Evolutionary conservation across 2,888 invertebrate genomes (phyloP).

Genomic region (Endotricha flammealis): DNA sequence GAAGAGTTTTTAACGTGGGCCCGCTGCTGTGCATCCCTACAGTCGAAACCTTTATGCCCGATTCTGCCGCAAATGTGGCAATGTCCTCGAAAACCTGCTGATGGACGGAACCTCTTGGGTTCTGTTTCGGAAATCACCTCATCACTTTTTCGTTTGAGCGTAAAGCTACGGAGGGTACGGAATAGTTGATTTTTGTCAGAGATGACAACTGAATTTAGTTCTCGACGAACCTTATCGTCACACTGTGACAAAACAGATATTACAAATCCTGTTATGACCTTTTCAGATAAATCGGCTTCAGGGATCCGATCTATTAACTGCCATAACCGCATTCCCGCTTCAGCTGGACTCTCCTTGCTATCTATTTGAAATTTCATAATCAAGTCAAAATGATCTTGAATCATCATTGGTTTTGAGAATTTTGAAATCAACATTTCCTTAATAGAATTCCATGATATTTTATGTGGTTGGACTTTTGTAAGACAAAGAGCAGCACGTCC

Average conservation of each 20-base stretch:
- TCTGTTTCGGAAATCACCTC: neutral
- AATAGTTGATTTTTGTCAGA: constrained; percentile 11
- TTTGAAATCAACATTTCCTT: constrained; percentile 23
- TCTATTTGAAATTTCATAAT: constrained; percentile 21
- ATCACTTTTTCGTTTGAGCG: constrained; percentile 11
- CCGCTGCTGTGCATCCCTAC: neutral
- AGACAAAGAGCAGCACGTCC: constrained; percentile 20
- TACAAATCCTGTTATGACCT: constrained; percentile 13
- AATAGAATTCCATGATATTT: constrained; percentile 19
- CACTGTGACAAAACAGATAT: constrained; percentile 11
- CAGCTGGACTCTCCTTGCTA: constrained; percentile 1
- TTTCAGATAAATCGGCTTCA: constrained; percentile 8
- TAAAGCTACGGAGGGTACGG: constrained; percentile 13
- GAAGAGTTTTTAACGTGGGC: too few species aligned
- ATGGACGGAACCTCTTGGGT: constrained; percentile 5
- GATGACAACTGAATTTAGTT: constrained; percentile 11
- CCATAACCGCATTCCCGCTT: constrained; percentile 12
- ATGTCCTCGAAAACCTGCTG: neutral
- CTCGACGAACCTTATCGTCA: constrained; percentile 10
- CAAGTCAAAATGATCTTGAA: constrained; percentile 26
- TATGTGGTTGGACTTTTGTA: constrained; percentile 15
- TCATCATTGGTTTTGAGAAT: constrained; percentile 21
- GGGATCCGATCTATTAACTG: constrained; percentile 11
- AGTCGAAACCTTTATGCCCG: neutral
- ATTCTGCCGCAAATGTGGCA: constrained; percentile 1